These are phyloP conservation scores for Lacerta bilineata DNA, from an alignment of 2,797 vertebrate species.

Conservation along the genomic window DNA sequence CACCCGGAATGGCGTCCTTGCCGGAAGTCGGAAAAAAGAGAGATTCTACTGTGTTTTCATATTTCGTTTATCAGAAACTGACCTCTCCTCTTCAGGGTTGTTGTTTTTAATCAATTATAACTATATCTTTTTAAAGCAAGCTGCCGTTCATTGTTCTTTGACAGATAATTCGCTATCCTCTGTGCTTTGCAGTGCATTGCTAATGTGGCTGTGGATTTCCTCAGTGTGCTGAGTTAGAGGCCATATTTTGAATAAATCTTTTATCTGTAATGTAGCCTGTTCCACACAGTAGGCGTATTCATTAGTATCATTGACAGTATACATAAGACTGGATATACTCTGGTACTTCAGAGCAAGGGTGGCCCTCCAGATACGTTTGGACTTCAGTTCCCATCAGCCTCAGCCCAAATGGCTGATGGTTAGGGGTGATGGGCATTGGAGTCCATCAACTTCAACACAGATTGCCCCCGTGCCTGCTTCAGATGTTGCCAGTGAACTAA, in stretches of 20 bases:
- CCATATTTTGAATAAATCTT: accelerated
- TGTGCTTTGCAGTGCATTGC: neutral
- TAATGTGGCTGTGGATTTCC: neutral
- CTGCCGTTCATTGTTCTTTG: no score
- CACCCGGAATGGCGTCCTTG: no score
- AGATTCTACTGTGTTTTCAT: neutral
- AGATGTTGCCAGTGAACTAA: slow-evolving; percentile 14
- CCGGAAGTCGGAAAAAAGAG: no score
- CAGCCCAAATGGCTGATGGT: no score
- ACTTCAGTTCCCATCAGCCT: no score
- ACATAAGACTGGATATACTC: neutral
- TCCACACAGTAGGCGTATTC: no score
- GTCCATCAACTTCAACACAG: no score
- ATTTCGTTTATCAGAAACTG: neutral
- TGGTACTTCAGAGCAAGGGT: neutral
- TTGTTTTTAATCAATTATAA: no score
- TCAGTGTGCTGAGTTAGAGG: neutral
- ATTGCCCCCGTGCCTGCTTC: neutral
- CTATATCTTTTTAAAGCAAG: neutral
- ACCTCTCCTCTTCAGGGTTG: neutral
- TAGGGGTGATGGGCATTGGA: no score
- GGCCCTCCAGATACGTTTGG: no score
- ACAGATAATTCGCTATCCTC: neutral
- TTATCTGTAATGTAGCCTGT: neutral
- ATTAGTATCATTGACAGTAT: neutral